Base-by-base conservation (phyloP, 2,888 invertebrate genomes). In the Monoplex corrugatus region DNA sequence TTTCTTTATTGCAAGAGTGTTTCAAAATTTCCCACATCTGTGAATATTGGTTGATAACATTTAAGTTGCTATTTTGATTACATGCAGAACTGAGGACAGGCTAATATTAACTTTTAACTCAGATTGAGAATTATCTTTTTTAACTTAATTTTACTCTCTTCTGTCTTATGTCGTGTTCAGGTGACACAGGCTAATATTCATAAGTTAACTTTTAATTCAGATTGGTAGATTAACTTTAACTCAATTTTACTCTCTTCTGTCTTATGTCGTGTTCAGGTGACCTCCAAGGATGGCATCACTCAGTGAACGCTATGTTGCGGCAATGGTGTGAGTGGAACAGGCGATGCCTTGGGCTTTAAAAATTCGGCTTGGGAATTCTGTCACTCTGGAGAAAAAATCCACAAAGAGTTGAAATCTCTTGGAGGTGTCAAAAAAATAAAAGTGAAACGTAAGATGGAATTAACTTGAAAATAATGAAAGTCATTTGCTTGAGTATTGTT, bases 291-390 rank as follows among this genome's bases (percentile, higher is more conserved):
- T 63, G 63, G 84, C 80, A 44, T 63, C 72, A 8, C 44, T 91
- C 87, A 10, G 89, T 68, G 91, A 93, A 19, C 89, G 94, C 28
- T 96, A 94, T 89, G 87, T 91, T 50, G 94, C 95, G 8, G 93
- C 94, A 2, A 95, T 96, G 95, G 93, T 95, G 2, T 96, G 19
- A 93, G 94, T 91, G 96, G 95, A 23, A 94, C 93, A 5, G 95
- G 96, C 3, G 96, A 96, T 92, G 95, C 95, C 0, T 86, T 96
- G 86, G 96, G 95, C 0, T 96, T 94, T 91, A 94, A 94, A 45
- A 93, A 93, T 90, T 95, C 95, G n/a, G 82, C 89, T 5, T 96
- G 95, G 95, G 95, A 96, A 88, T 95, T 95, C 89, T 94, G 94
- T 90, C 87, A 90, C 32, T 92, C 90, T 16, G 95, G 95, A 0